Conservation (phyloP, 1,140 invertebrate genomes). For the Drosophila arawakana region DNA sequence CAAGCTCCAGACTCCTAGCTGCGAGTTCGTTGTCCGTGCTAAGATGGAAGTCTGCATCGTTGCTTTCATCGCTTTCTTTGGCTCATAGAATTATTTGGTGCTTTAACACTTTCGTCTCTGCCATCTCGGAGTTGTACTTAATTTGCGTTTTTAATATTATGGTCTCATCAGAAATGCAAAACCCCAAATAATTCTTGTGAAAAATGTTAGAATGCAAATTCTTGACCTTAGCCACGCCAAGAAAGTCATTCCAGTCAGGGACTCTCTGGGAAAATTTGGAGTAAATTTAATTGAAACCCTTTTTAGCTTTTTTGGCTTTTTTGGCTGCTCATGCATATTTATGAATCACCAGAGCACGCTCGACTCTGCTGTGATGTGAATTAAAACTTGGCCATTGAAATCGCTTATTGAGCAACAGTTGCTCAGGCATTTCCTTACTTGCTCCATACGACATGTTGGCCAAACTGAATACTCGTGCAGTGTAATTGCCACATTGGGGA, state of each 20-base stretch:
- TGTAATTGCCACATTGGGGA: constrained; percentile 8
- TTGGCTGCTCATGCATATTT: constrained; percentile 75
- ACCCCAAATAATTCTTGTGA: constrained; percentile 72
- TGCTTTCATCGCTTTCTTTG: constrained; percentile 38
- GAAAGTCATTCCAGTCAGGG: neutral
- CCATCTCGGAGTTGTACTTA: constrained; percentile 50
- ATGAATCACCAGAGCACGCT: constrained; percentile 40
- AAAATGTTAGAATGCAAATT: constrained; percentile 76
- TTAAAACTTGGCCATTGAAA: constrained; percentile 11
- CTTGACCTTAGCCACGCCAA: constrained; percentile 61
- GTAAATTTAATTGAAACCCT: constrained; percentile 80
- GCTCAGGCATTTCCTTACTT: constrained; percentile 35
- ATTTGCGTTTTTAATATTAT: constrained; percentile 64
- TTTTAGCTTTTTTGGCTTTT: constrained; percentile 2
- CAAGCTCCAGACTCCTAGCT: too few species aligned
- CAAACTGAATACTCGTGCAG: constrained; percentile 60
- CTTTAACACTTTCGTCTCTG: constrained; percentile 69
- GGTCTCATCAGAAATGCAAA: constrained; percentile 73
- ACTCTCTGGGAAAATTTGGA: constrained; percentile 49
- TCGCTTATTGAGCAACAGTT: constrained; percentile 62
- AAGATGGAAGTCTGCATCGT: constrained; percentile 33
- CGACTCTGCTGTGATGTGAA: constrained; percentile 1
- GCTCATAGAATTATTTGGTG: constrained; percentile 50
- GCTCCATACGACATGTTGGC: constrained; percentile 61
- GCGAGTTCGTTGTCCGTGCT: constrained; percentile 9